Base-by-base conservation (phyloP, 2,888 invertebrate species). In the Xylocampa areola region DNA sequence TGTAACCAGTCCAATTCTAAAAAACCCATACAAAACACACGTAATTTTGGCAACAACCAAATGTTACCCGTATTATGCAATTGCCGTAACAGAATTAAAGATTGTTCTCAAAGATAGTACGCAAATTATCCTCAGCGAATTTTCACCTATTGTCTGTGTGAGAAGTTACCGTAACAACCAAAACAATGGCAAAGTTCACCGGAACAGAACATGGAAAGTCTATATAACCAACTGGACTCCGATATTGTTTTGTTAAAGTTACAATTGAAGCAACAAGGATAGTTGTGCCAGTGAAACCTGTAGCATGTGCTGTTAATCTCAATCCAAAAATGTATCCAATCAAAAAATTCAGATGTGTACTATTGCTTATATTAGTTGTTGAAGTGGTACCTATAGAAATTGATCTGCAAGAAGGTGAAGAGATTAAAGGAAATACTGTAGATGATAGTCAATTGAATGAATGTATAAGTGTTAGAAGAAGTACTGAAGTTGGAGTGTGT, bases 401-500 rank as follows among this genome's bases (percentile, higher is more conserved):
- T 16, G 79, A 85, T 39, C 47, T 86, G 10, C 88, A 91, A 81
- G 87, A 90, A 76, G 91, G 89, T 11, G 93, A 91, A 79, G 87
- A 88, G 17, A 52, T 91, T 0, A 85, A 87, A 49, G 86, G 85
- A 11, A 92, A 93, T 60, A 77, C 81, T 49, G 76, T 90, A 0
- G 87, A 87, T 37, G 73, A 82, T 57, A 85, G 88, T 1, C 81
- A 88, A 2, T 76, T 93, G n/a, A 92, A 94, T 65, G 83, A 92
- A 72, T 94, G 94, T 77, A 73, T 94, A 16, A 88, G 82, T 76
- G 83, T 80, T 0, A 81, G 88, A 50, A 84, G 90, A 45, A 85
- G 93, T 52, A 82, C 92, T 1, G 94, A 94, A 59, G 73, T 95
- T 7, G 92, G 95, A 29, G 95, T 95, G 58, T 97, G 97, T 85